These are phyloP conservation scores for Ecdyonurus torrentis DNA, from an alignment of 2,888 invertebrate genomes.

Conservation along the genomic window DNA sequence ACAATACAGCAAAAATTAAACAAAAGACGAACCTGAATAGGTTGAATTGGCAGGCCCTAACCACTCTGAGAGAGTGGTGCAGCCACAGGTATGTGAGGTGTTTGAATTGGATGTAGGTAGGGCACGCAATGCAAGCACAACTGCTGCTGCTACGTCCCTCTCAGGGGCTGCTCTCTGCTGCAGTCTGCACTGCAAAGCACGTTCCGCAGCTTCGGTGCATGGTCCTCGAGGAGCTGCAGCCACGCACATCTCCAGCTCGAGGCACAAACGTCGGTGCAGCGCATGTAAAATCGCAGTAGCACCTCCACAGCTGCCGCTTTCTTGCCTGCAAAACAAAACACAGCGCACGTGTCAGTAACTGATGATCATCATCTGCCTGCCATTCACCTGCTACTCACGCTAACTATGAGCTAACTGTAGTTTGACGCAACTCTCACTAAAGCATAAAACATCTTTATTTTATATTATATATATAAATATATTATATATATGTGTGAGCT, in stretches of 20 bases:
- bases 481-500: too few relatives aligned
- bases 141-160: not conserved
- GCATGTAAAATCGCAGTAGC: not conserved
- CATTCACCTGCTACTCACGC: too few relatives aligned
- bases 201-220: not conserved
- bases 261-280: not conserved
- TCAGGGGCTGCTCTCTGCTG: not conserved
- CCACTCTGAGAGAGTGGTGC: not conserved
- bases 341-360: too few relatives aligned
- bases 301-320: not conserved
- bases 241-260: slow-evolving; percentile 1
- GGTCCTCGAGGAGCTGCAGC: not conserved
- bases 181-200: not conserved
- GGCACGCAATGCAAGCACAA: not conserved
- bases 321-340: not conserved
- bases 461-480: too few relatives aligned
- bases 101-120: not conserved
- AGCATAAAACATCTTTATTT: too few relatives aligned
- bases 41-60: not conserved
- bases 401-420: too few relatives aligned
- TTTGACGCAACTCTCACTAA: too few relatives aligned
- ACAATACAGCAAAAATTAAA: too few relatives aligned
- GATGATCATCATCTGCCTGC: too few relatives aligned
- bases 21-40: too few relatives aligned
- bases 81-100: not conserved